phyloP scores from a whole-genome alignment of 2,888 invertebrate genomes.

The Apamea epomidion region DNA sequence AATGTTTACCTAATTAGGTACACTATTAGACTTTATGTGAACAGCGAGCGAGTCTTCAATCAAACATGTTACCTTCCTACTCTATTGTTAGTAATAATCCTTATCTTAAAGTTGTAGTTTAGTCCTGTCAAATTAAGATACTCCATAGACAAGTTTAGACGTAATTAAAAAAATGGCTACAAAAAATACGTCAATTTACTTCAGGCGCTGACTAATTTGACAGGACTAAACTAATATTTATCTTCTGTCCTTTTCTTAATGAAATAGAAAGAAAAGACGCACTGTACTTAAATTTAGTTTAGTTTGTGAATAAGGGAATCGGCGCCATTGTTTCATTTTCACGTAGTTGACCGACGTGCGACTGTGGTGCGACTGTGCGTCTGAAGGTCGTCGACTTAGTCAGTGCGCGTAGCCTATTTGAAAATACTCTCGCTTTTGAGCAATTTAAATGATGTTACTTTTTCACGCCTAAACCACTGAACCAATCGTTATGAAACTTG shows the following conservation, averaged over 20 bases:
- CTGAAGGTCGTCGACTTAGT: neutral
- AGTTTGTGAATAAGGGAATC: too few species aligned
- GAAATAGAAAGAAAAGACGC: too few species aligned
- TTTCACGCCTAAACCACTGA: neutral
- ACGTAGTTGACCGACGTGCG: neutral
- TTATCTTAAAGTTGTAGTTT: constrained; percentile 10
- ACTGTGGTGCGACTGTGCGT: neutral
- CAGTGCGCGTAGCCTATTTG: neutral
- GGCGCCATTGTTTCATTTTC: neutral
- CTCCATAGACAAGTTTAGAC: too few species aligned
- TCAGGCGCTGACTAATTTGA: too few species aligned
- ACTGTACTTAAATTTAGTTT: too few species aligned
- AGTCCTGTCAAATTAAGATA: too few species aligned
- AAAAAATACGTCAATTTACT: too few species aligned
- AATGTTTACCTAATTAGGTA: constrained; percentile 40
- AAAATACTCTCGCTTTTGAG: neutral
- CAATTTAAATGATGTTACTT: neutral
- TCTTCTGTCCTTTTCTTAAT: too few species aligned
- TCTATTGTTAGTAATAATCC: constrained; percentile 1
- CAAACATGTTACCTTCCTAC: constrained; percentile 15
- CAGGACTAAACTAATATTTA: too few species aligned
- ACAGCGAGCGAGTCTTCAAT: constrained; percentile 27
- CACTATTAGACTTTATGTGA: constrained; percentile 18
- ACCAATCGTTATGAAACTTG: neutral
- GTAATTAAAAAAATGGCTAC: too few species aligned